These are phyloP conservation scores for Hydrotaea cyrtoneurina DNA, from an alignment of 2,888 invertebrate species.

Conservation along the genomic window DNA sequence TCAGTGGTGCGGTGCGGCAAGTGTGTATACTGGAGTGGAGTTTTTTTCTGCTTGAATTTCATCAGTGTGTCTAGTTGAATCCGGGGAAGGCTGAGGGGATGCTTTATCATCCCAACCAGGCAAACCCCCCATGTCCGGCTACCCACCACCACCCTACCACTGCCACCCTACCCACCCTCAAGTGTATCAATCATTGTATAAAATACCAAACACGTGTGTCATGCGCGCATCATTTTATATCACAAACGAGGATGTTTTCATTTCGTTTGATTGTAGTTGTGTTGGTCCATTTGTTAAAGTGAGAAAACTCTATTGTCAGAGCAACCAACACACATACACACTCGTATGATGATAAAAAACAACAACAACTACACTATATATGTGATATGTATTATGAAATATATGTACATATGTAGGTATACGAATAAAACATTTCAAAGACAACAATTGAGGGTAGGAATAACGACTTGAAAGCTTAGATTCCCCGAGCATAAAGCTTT, in stretches of 20 bases:
- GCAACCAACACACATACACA: constrained; percentile 5
- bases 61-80: constrained; percentile 37
- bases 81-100: constrained; percentile 44
- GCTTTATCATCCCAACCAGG: constrained; percentile 16
- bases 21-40: constrained; percentile 33
- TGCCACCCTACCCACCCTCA: constrained; percentile 65
- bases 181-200: constrained; percentile 75
- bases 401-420: neutral
- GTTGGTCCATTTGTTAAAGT: constrained; percentile 55
- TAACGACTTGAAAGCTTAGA: constrained; percentile 9
- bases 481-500: constrained; percentile 12
- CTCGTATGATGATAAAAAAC: constrained; percentile 4
- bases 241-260: constrained; percentile 32
- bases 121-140: neutral
- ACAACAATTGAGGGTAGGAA: constrained; percentile 3
- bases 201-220: constrained; percentile 73
- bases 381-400: constrained; percentile 3
- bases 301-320: constrained; percentile 53
- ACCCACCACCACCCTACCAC: constrained; percentile 59
- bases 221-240: constrained; percentile 70
- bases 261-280: constrained; percentile 27
- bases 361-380: neutral
- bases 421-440: constrained; percentile 24
- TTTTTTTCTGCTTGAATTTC: constrained; percentile 39
- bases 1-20: constrained; percentile 8